These are phyloP conservation scores for Rhogogaster chlorosoma DNA, from an alignment of 2,888 invertebrate genomes.

Conservation along the genomic window DNA sequence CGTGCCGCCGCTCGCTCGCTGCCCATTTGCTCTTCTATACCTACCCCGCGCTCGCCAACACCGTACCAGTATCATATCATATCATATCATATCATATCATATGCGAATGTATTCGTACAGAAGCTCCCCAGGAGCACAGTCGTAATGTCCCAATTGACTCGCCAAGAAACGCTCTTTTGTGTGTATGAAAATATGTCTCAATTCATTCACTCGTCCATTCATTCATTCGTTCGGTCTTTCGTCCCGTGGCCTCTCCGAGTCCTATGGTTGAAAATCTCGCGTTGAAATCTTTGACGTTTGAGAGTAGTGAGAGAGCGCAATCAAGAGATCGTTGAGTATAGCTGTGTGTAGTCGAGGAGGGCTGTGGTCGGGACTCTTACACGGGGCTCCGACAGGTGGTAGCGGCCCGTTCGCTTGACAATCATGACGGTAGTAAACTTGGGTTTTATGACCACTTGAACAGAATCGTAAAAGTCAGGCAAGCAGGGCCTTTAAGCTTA, in stretches of 20 bases:
- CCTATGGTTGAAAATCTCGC: background rate
- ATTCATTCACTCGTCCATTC: background rate
- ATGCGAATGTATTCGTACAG: background rate
- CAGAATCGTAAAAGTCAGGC: slow-evolving; percentile 81
- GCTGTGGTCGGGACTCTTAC: slow-evolving; percentile 60
- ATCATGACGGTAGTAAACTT: slow-evolving; percentile 80
- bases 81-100: background rate
- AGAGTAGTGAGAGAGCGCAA: slow-evolving; percentile 48
- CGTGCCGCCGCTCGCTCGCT: slow-evolving; percentile 65
- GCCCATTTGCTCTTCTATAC: background rate
- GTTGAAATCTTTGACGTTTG: slow-evolving; percentile 29
- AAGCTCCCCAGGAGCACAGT: background rate
- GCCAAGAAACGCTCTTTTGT: background rate
- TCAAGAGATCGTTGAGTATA: slow-evolving; percentile 35
- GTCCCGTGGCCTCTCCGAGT: background rate
- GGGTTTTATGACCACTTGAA: slow-evolving; percentile 82
- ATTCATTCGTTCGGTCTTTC: background rate
- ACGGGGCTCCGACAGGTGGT: slow-evolving; percentile 77
- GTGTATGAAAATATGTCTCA: background rate
- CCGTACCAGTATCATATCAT: background rate
- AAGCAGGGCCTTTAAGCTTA: slow-evolving; percentile 75
- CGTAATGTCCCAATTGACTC: background rate
- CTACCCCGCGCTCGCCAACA: slow-evolving; percentile 3
- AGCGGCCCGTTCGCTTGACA: slow-evolving; percentile 76
- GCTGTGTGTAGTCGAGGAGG: slow-evolving; percentile 50